These are phyloP conservation scores for Lates japonicus DNA, from an alignment of 2,797 vertebrate species.

Conservation along the genomic window DNA sequence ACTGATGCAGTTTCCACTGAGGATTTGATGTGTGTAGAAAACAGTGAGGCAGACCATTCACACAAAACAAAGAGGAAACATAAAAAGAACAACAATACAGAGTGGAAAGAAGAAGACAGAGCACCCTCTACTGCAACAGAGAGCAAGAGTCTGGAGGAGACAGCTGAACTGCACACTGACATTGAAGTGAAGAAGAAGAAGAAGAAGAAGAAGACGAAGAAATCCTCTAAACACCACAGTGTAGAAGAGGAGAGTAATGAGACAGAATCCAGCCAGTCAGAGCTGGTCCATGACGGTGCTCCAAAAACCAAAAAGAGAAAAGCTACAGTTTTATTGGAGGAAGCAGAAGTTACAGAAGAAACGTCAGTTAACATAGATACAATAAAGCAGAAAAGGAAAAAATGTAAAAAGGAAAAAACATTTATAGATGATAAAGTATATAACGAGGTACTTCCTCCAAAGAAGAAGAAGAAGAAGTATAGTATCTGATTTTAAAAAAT, in stretches of 20 bases:
- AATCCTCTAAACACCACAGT: conserved; percentile 32
- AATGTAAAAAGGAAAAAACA: conserved; percentile 57
- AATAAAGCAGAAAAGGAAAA: conserved; percentile 63
- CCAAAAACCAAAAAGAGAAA: conserved; percentile 42
- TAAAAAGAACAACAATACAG: conserved; percentile 49
- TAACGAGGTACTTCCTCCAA: conserved; percentile 36
- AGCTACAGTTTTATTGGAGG: conserved; percentile 7
- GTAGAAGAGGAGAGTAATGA: conserved; percentile 12
- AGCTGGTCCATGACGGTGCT: conserved; percentile 6
- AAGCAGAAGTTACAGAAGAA: conserved; percentile 31
- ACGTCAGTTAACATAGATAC: neutral
- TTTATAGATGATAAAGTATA: neutral
- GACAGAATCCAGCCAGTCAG: conserved; percentile 22
- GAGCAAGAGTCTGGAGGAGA: neutral
- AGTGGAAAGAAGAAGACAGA: neutral
- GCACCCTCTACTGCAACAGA: neutral
- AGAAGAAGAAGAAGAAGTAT: conserved; percentile 67
- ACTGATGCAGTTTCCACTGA: accelerated
- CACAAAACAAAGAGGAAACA: conserved; percentile 62
- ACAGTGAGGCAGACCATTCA: neutral
- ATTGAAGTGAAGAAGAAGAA: conserved; percentile 58
- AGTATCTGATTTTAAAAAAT: neutral
- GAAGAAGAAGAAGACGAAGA: conserved; percentile 66
- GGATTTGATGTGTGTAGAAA: conserved; percentile 10
- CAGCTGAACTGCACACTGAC: conserved; percentile 17